Base-by-base conservation (phyloP, 2,797 vertebrate species). In the Acanthiza pusilla region DNA sequence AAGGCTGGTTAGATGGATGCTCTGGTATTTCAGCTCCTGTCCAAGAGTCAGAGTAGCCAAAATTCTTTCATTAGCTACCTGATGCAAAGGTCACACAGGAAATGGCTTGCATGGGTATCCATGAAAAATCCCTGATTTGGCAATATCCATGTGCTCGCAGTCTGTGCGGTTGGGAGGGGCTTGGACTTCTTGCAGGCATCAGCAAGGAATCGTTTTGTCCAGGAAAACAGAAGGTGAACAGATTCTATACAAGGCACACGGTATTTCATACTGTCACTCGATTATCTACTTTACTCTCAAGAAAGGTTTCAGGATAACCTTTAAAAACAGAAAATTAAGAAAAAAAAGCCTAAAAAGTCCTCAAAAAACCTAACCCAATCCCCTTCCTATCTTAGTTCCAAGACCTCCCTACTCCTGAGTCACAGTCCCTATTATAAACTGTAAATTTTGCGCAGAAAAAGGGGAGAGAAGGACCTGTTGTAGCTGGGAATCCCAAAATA, bases 271-370 rank as follows among this genome's bases (percentile, higher is more conserved):
- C 48, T 85, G 76, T 55, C 92, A 85, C 58, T 91, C 19, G 23
- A 65, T 54, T 40, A 62, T 58, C 85, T 73, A n/a, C 26, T 57
- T 88, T 27, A 12, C 55, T 73, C 66, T 53, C 45, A 30, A 36
- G 67, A 89, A 89, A 63, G 62, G 76, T 88, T 91, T 85, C 79
- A 53, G 72, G 54, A 60, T 94, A 85, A 92, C 75, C 78, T 93
- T 95, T 80, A 74, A 85, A 88, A 84, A 30, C 7, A 25, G 42
- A 67, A 65, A 58, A 34, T 7, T 5, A 11, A 67, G 36, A 11
- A 26, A 72, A 29, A n/a, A 53, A 45, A 48, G 1, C 3, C 25
- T 2, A 7, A 71, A 71, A 29, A 29, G 16, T 38, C 16, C 18
- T 13, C 9, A 57, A 22, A 76, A 65, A 42, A 0, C 4, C 3